Percentiles rank a stretch among this genome's conserved stretches.
Evolutionary conservation across 2,888 invertebrate species (phyloP).

Genomic region (Petrolisthes manimaculis): DNA sequence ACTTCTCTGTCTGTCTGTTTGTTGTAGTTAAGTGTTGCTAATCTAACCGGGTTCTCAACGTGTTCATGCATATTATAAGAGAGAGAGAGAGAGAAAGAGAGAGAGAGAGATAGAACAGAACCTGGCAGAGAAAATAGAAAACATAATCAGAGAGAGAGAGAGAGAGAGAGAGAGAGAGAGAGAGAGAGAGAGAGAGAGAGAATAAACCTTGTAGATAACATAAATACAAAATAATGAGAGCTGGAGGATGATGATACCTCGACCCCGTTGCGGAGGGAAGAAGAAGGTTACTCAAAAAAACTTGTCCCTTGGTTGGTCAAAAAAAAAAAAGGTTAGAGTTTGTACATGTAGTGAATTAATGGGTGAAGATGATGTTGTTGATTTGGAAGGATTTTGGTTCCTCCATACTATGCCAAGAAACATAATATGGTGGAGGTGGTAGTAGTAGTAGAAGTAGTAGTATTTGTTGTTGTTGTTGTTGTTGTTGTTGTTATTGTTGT

Average conservation of each 20-base stretch:
- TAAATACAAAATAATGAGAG: too few relatives aligned
- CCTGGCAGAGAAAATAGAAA: too few relatives aligned
- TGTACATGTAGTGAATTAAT: constrained; percentile 1
- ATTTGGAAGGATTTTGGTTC: background rate
- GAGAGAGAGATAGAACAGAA: too few relatives aligned
- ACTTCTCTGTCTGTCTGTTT: background rate
- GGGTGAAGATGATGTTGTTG: too few relatives aligned
- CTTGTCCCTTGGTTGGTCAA: background rate
- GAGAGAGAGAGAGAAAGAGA: background rate
- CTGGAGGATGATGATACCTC: too few relatives aligned
- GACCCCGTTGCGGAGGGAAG: too few relatives aligned
- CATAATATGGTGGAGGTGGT: background rate
- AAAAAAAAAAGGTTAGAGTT: constrained; percentile 7
- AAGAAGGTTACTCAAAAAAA: too few relatives aligned
- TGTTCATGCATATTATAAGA: too few relatives aligned
- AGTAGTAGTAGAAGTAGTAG: background rate
- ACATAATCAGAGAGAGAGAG: background rate
- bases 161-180: background rate
- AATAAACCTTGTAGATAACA: background rate
- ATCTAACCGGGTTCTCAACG: too few relatives aligned
- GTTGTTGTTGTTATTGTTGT: background rate
- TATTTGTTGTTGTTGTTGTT: background rate
- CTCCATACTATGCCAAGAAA: constrained; percentile 5
- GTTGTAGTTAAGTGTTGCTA: background rate
- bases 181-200: background rate